Conservation (phyloP, 2,113 vertebrate genomes). For the Gavialis gangeticus region DNA sequence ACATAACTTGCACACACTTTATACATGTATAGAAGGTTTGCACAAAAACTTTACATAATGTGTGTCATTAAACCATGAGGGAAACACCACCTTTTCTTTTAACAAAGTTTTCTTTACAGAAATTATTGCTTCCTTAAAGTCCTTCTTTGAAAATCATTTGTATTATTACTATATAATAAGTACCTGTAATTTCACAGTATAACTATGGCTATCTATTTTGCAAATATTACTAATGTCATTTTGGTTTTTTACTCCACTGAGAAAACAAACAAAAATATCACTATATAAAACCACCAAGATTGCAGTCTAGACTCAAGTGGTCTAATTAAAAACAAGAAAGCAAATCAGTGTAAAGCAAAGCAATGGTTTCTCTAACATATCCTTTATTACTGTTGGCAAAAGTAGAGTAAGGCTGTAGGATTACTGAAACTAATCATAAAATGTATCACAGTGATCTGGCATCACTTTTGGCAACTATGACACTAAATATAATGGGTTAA, state of each 20-base stretch:
- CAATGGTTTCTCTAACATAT: conserved; percentile 10
- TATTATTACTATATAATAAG: background rate
- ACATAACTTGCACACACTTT: too few species aligned
- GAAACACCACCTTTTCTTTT: background rate
- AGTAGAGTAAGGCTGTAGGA: conserved; percentile 19
- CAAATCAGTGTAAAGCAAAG: conserved; percentile 47
- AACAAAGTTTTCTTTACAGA: conserved; percentile 34
- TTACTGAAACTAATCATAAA: conserved; percentile 4
- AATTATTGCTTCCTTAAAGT: conserved; percentile 32
- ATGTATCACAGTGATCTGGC: conserved; percentile 38
- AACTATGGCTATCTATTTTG: conserved; percentile 43
- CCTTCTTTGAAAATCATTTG: conserved; percentile 6
- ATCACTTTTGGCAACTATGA: background rate
- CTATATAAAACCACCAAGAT: conserved; percentile 53
- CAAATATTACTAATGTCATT: conserved; percentile 50
- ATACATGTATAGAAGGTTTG: too few species aligned
- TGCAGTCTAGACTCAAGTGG: conserved; percentile 53
- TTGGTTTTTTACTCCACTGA: conserved; percentile 41
- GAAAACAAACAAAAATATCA: conserved; percentile 65
- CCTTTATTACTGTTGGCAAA: conserved; percentile 66
- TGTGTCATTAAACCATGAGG: background rate
- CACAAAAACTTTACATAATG: too few species aligned
- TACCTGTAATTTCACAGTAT: conserved; percentile 8
- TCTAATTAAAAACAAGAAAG: conserved; percentile 62
- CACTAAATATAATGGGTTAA: background rate